phyloP scores from a whole-genome alignment of 2,888 invertebrate genomes.

The Cataglyphis albicans region DNA sequence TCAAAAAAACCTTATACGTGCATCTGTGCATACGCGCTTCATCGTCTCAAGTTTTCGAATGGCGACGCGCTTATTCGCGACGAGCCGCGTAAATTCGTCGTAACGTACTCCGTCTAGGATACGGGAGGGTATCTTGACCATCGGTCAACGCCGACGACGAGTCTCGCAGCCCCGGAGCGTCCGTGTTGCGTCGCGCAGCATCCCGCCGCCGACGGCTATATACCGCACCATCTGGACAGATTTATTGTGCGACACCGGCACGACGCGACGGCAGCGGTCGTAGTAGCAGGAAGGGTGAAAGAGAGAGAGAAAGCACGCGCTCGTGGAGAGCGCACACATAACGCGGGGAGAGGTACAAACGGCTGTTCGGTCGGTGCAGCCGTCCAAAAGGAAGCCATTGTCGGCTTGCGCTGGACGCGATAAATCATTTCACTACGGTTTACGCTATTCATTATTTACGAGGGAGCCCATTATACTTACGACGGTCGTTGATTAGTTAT shows the following conservation, averaged over 20 bases:
- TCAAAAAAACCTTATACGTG: too few relatives aligned
- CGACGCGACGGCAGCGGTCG: slow-evolving; percentile 42
- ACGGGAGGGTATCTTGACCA: slow-evolving; percentile 65
- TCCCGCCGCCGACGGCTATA: slow-evolving; percentile 60
- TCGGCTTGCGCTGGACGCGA: slow-evolving; percentile 73
- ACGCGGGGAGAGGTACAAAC: slow-evolving; percentile 39
- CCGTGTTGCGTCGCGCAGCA: slow-evolving; percentile 39
- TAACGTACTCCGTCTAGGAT: slow-evolving; percentile 61
- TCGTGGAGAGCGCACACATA: too few relatives aligned
- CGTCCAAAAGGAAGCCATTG: slow-evolving; percentile 76
- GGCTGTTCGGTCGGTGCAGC: slow-evolving; percentile 47
- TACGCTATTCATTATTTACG: slow-evolving; percentile 79
- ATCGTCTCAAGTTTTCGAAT: not conserved
- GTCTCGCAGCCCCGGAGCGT: slow-evolving; percentile 57
- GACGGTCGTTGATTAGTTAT: slow-evolving; percentile 41
- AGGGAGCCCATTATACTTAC: slow-evolving; percentile 71
- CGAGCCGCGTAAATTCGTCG: slow-evolving; percentile 37
- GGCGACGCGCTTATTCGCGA: not conserved
- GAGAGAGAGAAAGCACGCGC: slow-evolving; percentile 51
- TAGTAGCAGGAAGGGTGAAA: slow-evolving; percentile 45
- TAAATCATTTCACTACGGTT: slow-evolving; percentile 80
- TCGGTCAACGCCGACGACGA: slow-evolving; percentile 67
- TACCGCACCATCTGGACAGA: slow-evolving; percentile 72
- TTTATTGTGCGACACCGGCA: slow-evolving; percentile 68
- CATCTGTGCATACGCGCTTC: too few relatives aligned